A percentile compares a stretch with the other conserved stretches of the same genome.
Conservation (phyloP, 2,888 invertebrate genomes). For the Sepiola atlantica region DNA sequence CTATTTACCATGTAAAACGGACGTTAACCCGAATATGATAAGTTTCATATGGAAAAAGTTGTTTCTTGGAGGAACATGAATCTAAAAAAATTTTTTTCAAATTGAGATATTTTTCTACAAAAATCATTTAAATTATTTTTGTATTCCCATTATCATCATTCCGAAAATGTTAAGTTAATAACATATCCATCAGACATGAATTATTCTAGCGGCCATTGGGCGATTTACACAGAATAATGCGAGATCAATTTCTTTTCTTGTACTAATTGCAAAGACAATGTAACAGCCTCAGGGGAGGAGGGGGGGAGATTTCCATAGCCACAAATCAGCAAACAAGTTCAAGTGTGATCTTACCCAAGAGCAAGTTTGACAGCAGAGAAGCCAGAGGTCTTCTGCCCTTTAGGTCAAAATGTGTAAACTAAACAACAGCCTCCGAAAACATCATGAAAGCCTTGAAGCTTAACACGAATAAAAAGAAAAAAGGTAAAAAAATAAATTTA, state of each 20-base stretch:
- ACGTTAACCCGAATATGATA: too few species aligned
- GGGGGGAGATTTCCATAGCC: neutral
- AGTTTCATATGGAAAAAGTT: too few species aligned
- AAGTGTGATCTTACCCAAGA: neutral
- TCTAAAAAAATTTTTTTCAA: too few species aligned
- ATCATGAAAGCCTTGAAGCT: slow-evolving; percentile 20
- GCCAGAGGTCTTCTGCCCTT: slow-evolving; percentile 32
- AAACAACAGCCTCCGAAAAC: neutral
- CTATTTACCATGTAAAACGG: too few species aligned
- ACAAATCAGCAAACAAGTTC: neutral
- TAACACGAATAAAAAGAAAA: neutral
- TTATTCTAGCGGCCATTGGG: neutral
- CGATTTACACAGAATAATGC: neutral
- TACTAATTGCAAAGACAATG: neutral
- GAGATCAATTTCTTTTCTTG: neutral
- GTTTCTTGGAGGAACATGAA: too few species aligned
- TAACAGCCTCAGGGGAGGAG: neutral
- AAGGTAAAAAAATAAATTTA: too few species aligned
- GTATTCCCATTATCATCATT: neutral
- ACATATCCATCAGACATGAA: neutral
- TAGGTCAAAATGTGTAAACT: neutral
- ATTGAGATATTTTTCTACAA: neutral
- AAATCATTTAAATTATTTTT: neutral
- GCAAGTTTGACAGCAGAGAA: neutral
- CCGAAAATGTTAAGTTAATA: neutral